Evolutionary conservation across 2,797 vertebrate species (phyloP), one percentile per base, ranked within the genome.

Genomic region (Cygnus olor): DNA sequence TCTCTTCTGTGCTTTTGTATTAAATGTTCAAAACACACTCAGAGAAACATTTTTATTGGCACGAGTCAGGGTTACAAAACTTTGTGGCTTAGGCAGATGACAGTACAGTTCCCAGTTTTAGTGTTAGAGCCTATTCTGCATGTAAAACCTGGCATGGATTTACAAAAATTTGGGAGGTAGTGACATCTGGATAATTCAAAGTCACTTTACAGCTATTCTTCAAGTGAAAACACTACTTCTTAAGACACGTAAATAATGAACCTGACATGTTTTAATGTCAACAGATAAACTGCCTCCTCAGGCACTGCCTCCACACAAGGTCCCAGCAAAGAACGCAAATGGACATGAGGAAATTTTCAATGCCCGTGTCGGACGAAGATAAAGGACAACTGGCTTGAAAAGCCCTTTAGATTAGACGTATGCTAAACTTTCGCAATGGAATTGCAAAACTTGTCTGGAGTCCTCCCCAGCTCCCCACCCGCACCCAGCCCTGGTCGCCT

Each of bases 101-200:
- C 93, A 91, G 90, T 54, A 86, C 49, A 3, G 27, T 93, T 78
- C 90, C 80, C 2, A 14, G 61, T 63, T 91, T 79, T 47, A 94
- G 61, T 14, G 45, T 78, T 72, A 74, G 58, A 89, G 40, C 10
- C 64, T 57, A 61, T 76, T 91, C 83, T 64, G 88, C 60, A 76
- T 74, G 68, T 53, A 96, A 97, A 96, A 94, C 57, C 83, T 90
- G 94, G 86, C 69, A 58, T 92, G 93, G 96, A 96, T 85, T 90
- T 94, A 7, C 42, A 85, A 44, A 91, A 93, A 40, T 44, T 44
- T 40, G 42, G 81, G 69, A 95, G 10, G 36, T 51, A 57, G 40
- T 24, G 83, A 56, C 36, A 69, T 56, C 4, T 25, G 45, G 38
- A 60, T 54, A 69, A 72, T 3, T 68, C 15, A 54, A 90, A 90